Evolutionary conservation across 2,797 vertebrate genomes (phyloP), one percentile per base, ranked within the genome.

Genomic region (Enteromius fasciolatus): DNA sequence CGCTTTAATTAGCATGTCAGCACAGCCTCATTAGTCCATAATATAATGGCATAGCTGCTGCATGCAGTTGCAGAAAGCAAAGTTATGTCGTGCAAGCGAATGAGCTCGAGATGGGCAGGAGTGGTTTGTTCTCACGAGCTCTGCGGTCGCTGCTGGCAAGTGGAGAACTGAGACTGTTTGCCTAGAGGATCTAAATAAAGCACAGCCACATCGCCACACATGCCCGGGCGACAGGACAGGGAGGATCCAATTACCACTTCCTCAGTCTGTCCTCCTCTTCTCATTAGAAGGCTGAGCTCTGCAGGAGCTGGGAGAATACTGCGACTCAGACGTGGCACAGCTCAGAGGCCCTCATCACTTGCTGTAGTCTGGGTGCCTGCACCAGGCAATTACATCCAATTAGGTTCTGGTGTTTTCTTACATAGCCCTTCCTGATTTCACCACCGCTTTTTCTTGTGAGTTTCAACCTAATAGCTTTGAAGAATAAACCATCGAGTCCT

Each of bases 181-280:
- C 78, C 68, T 80, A 57, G 78, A 86, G 72, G 70, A 75, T 76
- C 85, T 86, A 83, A 80, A 83, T 86, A 86, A 86, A 83, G 81
- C 78, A 41, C 81, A 83, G 80, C 57, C 76, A 68, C 80, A 83
- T 67, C 48, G 46, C 85, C 72, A 77, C 83, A 85, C 66, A 67
- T 66, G 85, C 78, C 78, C 59, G 73, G 78, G 28, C 66, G 28
- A 50, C 74, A 77, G 66, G 64, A 83, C 73, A 59, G 85, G 81
- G 81, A 80, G 69, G 54, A 80, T 83, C 85, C 81, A 86, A 81
- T 83, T 86, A 83, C 85, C 81, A 76, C 81, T 80, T 80, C 66
- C 81, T 85, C 72, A 23, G 72, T 70, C 57, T 67, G 57, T 73
- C 85, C 73, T 81, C 66, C 72, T 83, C 25, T 50, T 80, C 81